Base-by-base conservation (phyloP, 2,888 invertebrate species). In the Molanna angustata region DNA sequence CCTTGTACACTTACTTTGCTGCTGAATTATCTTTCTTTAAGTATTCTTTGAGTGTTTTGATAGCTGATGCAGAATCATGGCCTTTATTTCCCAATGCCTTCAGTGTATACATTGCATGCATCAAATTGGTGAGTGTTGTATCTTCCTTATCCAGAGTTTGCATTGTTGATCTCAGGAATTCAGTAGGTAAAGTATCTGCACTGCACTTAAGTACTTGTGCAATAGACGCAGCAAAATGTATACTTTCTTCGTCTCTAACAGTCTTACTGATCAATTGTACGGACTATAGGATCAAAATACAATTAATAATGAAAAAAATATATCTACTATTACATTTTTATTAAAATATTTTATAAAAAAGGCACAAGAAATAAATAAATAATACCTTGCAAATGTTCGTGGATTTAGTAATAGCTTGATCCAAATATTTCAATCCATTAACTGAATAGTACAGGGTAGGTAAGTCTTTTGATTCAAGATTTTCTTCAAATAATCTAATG, bases 21-120 rank as follows among this genome's bases (percentile, higher is more conserved):
- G 87, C 76, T 56, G 86, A 85, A 64, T 93, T 92, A 72, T 95
- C 94, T 63, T 88, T 89, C 67, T 92, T 94, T 56, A 95, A 70
- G 57, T 85, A 74, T 54, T 85, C 83, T 64, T 89, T 83, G 27
- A 94, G 71, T 59, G 84, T 81, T 67, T 88, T 87, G 1, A 84
- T 75, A 17, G 88, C 74, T 67, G 88, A 90, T 18, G 80, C 77
- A 39, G 80, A 79, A 62, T 85, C 84, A 53, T 80, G 73, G 35
- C 85, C 66, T 2, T 80, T 71, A 60, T 86, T 82, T 1, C 86
- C 86, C 0, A 93, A 66, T 21, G 83, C 79, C 60, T 82, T 83
- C 45, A 90, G 70, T 0, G 88, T 78, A 62, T 81, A 84, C 11
- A 87, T 78, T 7, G 89, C 88, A 71, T 87, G 82, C 66, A 85